Evolutionary conservation across 2,797 vertebrate genomes (phyloP).

Genomic region (Todus mexicanus): DNA sequence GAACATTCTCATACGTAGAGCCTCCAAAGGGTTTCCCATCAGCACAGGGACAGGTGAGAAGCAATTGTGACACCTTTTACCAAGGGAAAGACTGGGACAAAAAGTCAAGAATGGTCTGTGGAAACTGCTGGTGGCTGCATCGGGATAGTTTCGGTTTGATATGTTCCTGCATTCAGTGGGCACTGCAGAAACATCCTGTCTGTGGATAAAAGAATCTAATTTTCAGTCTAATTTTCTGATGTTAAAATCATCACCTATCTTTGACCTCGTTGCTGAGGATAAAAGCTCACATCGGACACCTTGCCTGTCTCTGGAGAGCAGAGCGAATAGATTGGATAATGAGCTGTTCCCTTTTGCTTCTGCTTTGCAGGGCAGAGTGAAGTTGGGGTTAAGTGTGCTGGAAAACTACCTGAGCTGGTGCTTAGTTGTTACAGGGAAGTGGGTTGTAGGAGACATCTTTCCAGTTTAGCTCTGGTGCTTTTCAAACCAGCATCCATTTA

Average conservation of each 20-base stretch:
- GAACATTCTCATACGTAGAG: neutral
- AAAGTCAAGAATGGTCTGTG: neutral
- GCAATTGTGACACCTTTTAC: neutral
- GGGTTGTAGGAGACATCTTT: neutral
- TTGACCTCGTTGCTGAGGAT: neutral
- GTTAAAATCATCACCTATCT: neutral
- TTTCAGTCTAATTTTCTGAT: neutral
- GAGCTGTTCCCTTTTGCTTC: constrained; percentile 25
- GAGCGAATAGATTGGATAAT: neutral
- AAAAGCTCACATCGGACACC: neutral
- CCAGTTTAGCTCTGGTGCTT: neutral
- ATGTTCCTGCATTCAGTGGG: neutral
- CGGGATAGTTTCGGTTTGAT: neutral
- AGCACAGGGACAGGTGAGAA: neutral
- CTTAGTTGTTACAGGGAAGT: neutral
- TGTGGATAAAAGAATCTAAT: neutral
- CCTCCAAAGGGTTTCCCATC: neutral
- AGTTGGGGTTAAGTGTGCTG: neutral
- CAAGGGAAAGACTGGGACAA: neutral
- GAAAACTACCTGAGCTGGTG: neutral
- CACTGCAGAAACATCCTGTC: neutral
- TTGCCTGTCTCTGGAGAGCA: neutral
- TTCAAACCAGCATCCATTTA: neutral
- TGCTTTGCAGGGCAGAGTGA: neutral
- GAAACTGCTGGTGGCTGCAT: neutral